Percentiles rank a stretch among this genome's conserved stretches.
These are phyloP conservation scores for Lucilia cuprina DNA, from an alignment of 1,140 invertebrate genomes.

Conservation along the genomic window DNA sequence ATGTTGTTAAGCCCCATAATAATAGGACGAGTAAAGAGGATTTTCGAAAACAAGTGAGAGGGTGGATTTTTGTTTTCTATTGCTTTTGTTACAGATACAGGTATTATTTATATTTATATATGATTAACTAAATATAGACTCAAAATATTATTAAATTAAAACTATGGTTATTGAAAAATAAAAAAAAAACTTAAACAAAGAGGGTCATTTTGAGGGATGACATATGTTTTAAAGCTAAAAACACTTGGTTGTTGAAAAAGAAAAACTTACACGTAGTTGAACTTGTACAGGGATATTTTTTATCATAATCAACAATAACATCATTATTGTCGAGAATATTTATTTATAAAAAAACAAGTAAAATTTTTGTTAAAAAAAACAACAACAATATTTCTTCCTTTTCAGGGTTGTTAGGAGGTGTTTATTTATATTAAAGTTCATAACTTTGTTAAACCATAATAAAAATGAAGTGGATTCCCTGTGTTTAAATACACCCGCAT, in stretches of 20 bases:
- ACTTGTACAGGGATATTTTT: not conserved
- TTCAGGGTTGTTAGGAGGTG: not conserved
- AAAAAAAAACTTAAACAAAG: not conserved
- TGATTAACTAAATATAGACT: slow-evolving; percentile 10
- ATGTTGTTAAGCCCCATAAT: not conserved
- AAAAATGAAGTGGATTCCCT: not conserved
- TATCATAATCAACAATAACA: too few species aligned
- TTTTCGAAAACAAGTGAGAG: not conserved
- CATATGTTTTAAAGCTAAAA: not conserved
- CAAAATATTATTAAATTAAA: not conserved
- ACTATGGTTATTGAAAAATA: not conserved
- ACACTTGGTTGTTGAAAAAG: too few species aligned
- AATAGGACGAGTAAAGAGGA: not conserved
- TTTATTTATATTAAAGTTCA: slow-evolving; percentile 5
- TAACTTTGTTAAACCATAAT: slow-evolving; percentile 15
- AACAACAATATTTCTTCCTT: too few species aligned
- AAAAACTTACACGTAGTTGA: not conserved
- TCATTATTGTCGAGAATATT: too few species aligned
- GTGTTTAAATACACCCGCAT: not conserved
- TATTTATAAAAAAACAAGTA: not conserved
- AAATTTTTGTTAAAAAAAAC: not conserved
- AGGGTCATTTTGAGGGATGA: not conserved
- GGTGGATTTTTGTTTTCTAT: not conserved
- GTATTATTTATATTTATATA: slow-evolving; percentile 1
- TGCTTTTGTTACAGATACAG: not conserved